Evolutionary conservation across 2,888 invertebrate species (phyloP), one percentile per base, ranked within the genome.

Genomic region (Tuberolachnus salignus): DNA sequence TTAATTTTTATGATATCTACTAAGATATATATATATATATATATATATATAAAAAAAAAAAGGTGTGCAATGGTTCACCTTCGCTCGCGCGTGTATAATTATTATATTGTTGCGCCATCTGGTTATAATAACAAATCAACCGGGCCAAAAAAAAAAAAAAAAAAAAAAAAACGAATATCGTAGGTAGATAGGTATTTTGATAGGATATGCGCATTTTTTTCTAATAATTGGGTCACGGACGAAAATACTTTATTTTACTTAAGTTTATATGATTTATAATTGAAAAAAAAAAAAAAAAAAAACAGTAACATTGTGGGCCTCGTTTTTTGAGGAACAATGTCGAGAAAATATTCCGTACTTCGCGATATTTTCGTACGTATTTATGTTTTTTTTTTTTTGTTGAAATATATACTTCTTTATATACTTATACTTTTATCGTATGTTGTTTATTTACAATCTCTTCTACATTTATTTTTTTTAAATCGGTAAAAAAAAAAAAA

Each of bases 111-210:
- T 55, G 23, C 57, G 26, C 57, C 57, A 59, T 71, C 16, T 70
- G 70, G 55, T 57, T n/a, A 26, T 70, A 53, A 42, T 59, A 11
- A 70, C 55, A 42, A 55, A 71, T 59, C 13, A 46, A 71, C 26
- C n/a, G 13, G 23, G 34, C 57, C 13, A 59, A 34, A 34, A 34
- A 34, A 34, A 34, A 34, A 34, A 34, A 34, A 34, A 34, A 34
- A 34, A 34, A 34, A 34, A 34, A 70, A 57, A 69, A 19, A 14
- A 42, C 10, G 19, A 69, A 55, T 44, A 44, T 55, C 55, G 53
- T 55, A 69, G 14, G 53, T 44, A 55, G 55, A 23, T 26, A 26
- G 23, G 59, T 59, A 59, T 34, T 34, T 34, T 34, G n/a, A 9
- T 59, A 26, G n/a, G 55, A 11, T 19, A 11, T 55, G 21, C 11